phyloP scores from a whole-genome alignment of 2,797 vertebrate genomes.

The Denticeps clupeoides region DNA sequence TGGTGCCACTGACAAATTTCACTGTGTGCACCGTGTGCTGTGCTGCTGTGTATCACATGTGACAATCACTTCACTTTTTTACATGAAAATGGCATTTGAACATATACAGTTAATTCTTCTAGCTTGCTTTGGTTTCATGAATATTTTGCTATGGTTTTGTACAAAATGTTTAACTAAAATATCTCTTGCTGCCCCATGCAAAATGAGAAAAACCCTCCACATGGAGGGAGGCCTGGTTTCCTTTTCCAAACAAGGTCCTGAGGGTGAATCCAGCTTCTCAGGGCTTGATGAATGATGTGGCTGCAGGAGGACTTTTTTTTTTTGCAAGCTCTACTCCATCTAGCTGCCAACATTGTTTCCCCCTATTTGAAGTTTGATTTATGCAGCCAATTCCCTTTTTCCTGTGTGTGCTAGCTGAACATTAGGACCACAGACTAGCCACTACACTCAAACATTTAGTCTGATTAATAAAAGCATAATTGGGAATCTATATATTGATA shows the following conservation, averaged over 20 bases:
- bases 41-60: too few species aligned
- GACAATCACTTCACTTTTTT: too few species aligned
- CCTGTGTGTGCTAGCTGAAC: constrained; percentile 36
- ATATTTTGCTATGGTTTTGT: too few species aligned
- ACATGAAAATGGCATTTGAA: too few species aligned
- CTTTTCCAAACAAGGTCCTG: constrained; percentile 20
- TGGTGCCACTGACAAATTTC: too few species aligned
- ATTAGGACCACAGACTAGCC: constrained; percentile 50
- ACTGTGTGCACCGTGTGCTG: too few species aligned
- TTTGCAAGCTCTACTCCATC: constrained; percentile 33
- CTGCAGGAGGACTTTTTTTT: constrained; percentile 26
- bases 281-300: constrained; percentile 42
- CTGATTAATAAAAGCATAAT: too few species aligned
- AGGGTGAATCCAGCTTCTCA: constrained; percentile 31
- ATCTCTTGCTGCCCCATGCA: constrained; percentile 19
- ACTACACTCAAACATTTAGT: too few species aligned
- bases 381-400: constrained; percentile 41
- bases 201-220: constrained; percentile 20
- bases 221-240: constrained; percentile 16
- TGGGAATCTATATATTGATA: too few species aligned
- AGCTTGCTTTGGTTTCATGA: too few species aligned
- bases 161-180: constrained; percentile 33
- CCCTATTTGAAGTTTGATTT: constrained; percentile 50
- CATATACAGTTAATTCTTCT: too few species aligned
- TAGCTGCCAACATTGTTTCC: constrained; percentile 43